phyloP scores from a whole-genome alignment of 2,888 invertebrate genomes.

The Allygus modestus region DNA sequence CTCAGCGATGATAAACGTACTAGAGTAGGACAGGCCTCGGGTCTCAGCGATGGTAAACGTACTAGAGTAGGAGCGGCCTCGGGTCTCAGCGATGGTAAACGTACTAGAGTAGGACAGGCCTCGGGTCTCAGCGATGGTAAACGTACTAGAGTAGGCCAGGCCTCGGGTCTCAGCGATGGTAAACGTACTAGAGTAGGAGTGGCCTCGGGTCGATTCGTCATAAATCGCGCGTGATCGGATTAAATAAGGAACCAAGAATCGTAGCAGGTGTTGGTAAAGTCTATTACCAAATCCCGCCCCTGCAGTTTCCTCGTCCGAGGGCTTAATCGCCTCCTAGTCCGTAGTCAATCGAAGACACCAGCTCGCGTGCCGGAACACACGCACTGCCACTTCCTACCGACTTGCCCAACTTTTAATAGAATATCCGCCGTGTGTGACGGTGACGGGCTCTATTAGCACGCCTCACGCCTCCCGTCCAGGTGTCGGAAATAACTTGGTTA shows the following conservation, averaged over 20 bases:
- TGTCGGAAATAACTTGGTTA: too few species aligned
- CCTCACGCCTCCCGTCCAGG: neutral
- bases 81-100: too few species aligned
- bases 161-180: neutral
- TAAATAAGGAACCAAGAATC: slow-evolving; percentile 31
- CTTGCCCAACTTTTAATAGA: slow-evolving; percentile 58
- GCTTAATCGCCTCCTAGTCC: slow-evolving; percentile 8
- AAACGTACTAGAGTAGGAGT: too few species aligned
- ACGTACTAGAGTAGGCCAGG: too few species aligned
- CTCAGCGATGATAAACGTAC: too few species aligned
- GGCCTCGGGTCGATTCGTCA: neutral
- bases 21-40: too few species aligned
- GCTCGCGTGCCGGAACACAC: slow-evolving; percentile 38
- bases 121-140: too few species aligned
- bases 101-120: too few species aligned
- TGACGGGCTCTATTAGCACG: neutral
- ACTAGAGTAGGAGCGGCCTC: too few species aligned
- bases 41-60: too few species aligned
- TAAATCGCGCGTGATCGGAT: slow-evolving; percentile 26
- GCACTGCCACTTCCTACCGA: slow-evolving; percentile 47
- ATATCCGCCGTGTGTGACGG: slow-evolving; percentile 12
- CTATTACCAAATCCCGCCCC: slow-evolving; percentile 39
- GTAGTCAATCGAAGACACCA: slow-evolving; percentile 33
- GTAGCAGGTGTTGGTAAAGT: slow-evolving; percentile 44
- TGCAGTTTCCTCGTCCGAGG: neutral